Base-by-base conservation (phyloP, 2,888 invertebrate species). In the Geophilus truncorum region DNA sequence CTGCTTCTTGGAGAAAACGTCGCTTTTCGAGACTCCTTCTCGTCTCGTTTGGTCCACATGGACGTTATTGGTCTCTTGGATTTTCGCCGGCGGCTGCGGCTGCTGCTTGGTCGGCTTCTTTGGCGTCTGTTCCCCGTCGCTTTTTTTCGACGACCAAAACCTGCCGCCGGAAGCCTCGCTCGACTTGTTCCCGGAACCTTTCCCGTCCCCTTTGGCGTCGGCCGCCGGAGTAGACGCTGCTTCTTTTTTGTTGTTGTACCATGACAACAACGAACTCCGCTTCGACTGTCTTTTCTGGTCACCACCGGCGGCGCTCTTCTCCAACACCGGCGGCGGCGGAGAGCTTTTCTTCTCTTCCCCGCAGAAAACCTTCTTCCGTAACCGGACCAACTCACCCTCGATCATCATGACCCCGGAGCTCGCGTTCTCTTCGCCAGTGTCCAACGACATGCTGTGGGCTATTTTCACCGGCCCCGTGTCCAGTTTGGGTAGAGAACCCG, bases 401-500 rank as follows among this genome's bases (percentile, higher is more conserved):
- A 80, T 15, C 23, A 80, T 15, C 36, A 80, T 70, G 18, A 76
- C 76, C 15, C 28, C 78, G 51, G 78, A 36, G 45, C 28, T 70
- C 25, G 40, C 23, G 23, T 76, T 51, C 15, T 76, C 80, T 76
- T 34, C 23, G 51, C 18, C 51, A 3, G 80, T 21, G 21, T 23
- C 76, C 23, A 62, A 18, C 0, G 57, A 57, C 9, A 30, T 25
- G 21, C 32, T 70, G 51, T 28, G 57, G 9, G 23, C 15, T 2
- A 28, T 36, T 23, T 80, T 32, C 2, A 70, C 25, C 28, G 70
- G 70, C 28, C 25, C 28, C 18, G 23, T 21, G 25, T 76, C 57
- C 21, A 80, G 75, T 75, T 75, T 70, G 15, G 80, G 80, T 76
- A 80, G 23, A 7, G 75, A 76, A 18, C 80, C 80, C 21, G 80